phyloP scores from a whole-genome alignment of 2,888 invertebrate genomes.

The Agrilus mali region DNA sequence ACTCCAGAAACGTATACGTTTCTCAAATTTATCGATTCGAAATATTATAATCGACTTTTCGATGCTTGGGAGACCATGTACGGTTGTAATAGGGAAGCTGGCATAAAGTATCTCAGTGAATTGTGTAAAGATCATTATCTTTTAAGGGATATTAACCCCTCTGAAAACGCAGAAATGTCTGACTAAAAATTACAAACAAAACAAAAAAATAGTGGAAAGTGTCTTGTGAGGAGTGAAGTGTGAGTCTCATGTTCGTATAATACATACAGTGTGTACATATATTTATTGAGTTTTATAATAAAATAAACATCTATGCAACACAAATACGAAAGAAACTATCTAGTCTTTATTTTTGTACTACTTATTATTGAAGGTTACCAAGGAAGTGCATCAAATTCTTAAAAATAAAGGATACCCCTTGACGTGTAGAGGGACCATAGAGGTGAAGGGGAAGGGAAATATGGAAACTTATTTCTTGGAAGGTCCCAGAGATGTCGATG shows the following conservation, averaged over 20 bases:
- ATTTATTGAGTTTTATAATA: no score
- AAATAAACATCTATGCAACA: no score
- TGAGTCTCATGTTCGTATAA: no score
- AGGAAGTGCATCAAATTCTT: slow-evolving; percentile 77
- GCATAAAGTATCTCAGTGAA: slow-evolving; percentile 28
- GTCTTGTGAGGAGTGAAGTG: no score
- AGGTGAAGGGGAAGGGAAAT: slow-evolving; percentile 89
- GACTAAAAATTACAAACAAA: no score
- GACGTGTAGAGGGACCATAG: slow-evolving; percentile 74
- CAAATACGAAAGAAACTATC: no score
- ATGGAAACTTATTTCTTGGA: slow-evolving; percentile 82
- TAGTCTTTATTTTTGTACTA: no score
- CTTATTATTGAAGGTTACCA: slow-evolving; percentile 55
- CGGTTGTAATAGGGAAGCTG: slow-evolving; percentile 48
- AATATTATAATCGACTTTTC: slow-evolving; percentile 88
- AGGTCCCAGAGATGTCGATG: slow-evolving; percentile 22
- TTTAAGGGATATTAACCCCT: no score
- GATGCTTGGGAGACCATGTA: slow-evolving; percentile 86
- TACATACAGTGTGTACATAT: no score
- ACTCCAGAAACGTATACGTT: slow-evolving; percentile 62
- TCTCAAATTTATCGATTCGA: slow-evolving; percentile 67
- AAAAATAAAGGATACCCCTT: slow-evolving; percentile 64
- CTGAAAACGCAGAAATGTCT: no score
- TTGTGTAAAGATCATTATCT: not conserved
- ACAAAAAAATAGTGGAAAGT: no score